Evolutionary conservation across 2,113 vertebrate genomes (phyloP), one percentile per base, ranked within the genome.

Genomic region (Gambusia holbrooki): DNA sequence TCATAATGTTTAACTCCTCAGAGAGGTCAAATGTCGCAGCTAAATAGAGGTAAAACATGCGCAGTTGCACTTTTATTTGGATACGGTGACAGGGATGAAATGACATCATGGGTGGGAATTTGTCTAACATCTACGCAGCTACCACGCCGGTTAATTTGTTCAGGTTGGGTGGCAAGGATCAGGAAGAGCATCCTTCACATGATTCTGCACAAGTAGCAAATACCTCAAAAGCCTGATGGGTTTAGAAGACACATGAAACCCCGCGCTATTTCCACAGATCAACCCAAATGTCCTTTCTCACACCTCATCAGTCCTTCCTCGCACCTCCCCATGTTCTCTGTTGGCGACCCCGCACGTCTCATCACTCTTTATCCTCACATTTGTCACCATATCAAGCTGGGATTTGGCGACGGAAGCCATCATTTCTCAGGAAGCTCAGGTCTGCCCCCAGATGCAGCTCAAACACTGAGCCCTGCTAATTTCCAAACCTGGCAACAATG

Each of bases 221-320:
- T 90, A 84, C 83, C 73, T 82, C 0, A 77, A 74, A 33, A 88
- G 81, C 89, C 90, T 89, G 90, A 66, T 75, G 85, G 91, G 87
- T 91, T 85, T 70, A 69, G 80, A 62, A 72, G 92, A 93, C 90
- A 96, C 90, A 92, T 94, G 92, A 93, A 92, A 75, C 1, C 0
- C 77, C 33, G 75, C 40, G 13, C 54, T 37, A 54, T n/a, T 73
- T 76, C 80, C 67, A 15, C 6, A 37, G 70, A 80, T 84, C 77
- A 77, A 45, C 45, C 73, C 22, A 61, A 76, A 77, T 27, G 7
- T 48, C 66, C 62, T n/a, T 68, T 72, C 15, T 77, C 62, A 63
- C 40, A 63, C 68, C 62, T 35, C 62, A 79, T 73, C 61, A 35
- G 37, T 37, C 40, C 67, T 65, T 85, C 30, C 63, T 63, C 5